Base-by-base conservation (phyloP, 1,140 invertebrate species). In the Brachionus rubens region DNA sequence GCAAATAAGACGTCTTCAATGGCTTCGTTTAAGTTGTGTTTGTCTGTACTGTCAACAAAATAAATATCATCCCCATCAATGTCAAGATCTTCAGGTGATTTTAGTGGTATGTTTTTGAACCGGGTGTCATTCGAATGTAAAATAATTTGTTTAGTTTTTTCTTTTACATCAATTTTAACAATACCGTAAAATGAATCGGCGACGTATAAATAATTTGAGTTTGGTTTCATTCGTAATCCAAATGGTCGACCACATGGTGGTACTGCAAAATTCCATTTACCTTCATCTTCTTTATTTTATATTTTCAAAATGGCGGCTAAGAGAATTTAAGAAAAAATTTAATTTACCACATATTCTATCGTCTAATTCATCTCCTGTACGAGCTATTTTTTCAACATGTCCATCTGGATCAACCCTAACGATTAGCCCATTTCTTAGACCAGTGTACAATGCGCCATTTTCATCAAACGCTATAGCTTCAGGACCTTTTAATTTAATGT, bases 231-330 rank as follows among this genome's bases (percentile, higher is more conserved):
- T 46, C 68, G 30, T 14, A 72, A 48, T 14, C 68, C 68, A 50
- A 72, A 54, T 4, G 68, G 68, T 10, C 68, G 43, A 48, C 68
- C 68, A 41, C 68, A 72, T 65, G 59, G n/a, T 40, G 59, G 59
- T 50, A 41, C 46, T 16, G 68, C 68, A 5, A 72, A 16, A 26
- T 14, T 50, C 43, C 50, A 36, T 24, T 65, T 65, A n/a, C 33
- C 41, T 2, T 65, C 40, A 65, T 65, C 59, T 14, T 59, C 54
- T 59, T 21, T 33, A 16, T n/a, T n/a, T n/a, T n/a, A n/a, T n/a
- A n/a, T n/a, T n/a, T n/a, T n/a, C n/a, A n/a, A n/a, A n/a, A n/a
- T n/a, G n/a, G n/a, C n/a, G n/a, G n/a, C n/a, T n/a, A n/a, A n/a
- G n/a, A n/a, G n/a, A n/a, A n/a, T n/a, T n/a, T n/a, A n/a, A n/a